phyloP scores from a whole-genome alignment of 2,888 invertebrate genomes.

The Junonia oenone region DNA sequence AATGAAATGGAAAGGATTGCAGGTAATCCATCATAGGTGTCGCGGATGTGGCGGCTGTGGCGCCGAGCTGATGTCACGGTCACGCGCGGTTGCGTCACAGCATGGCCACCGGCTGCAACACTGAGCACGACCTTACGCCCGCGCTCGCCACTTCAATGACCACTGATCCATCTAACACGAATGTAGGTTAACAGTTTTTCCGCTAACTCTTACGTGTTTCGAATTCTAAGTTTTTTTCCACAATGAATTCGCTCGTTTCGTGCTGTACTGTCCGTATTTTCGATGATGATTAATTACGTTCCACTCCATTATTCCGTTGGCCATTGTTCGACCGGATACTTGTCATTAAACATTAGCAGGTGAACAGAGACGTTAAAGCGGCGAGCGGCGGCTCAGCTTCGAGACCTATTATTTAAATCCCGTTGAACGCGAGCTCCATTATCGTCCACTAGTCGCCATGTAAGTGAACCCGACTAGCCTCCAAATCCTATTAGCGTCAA shows the following conservation, averaged over 20 bases:
- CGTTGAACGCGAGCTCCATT: conserved; percentile 60
- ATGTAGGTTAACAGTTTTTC: conserved; percentile 18
- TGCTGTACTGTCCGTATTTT: background rate
- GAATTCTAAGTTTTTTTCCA: background rate
- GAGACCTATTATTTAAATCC: conserved; percentile 67
- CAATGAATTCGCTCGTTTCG: background rate
- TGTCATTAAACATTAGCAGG: conserved; percentile 44
- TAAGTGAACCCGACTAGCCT: conserved; percentile 50
- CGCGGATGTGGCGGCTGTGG: conserved; percentile 37
- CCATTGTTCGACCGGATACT: conserved; percentile 33
- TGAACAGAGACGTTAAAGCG: conserved; percentile 42
- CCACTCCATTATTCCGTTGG: conserved; percentile 17
- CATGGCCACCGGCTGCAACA: conserved; percentile 17
- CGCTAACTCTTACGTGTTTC: background rate
- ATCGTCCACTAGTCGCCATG: conserved; percentile 43
- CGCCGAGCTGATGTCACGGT: conserved; percentile 60
- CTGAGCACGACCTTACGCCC: conserved; percentile 20
- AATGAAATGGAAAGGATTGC: conserved; percentile 26
- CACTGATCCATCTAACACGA: conserved; percentile 15
- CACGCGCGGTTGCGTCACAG: conserved; percentile 60
- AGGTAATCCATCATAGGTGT: conserved; percentile 50
- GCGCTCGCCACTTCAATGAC: conserved; percentile 5
- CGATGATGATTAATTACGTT: background rate
- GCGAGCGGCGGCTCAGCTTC: conserved; percentile 35
- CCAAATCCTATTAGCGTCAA: conserved; percentile 42